A percentile compares a stretch with the other conserved stretches of the same genome.
Conservation (phyloP, 2,888 invertebrate species). For the Venustoraphidia nigricollis region DNA sequence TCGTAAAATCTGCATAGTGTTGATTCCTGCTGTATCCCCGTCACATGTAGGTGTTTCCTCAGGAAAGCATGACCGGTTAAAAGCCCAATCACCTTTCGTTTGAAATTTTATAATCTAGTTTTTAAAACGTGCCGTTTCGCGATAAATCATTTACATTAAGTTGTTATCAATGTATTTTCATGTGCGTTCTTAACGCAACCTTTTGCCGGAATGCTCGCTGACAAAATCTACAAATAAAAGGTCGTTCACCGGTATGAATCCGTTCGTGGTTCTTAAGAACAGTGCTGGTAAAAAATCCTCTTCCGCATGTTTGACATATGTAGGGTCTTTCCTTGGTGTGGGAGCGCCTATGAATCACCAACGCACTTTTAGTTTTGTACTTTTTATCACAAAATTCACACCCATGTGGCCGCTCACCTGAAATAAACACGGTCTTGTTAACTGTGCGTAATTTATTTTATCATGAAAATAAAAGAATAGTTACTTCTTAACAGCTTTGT, state of each 20-base stretch:
- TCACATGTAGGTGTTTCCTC: too few species aligned
- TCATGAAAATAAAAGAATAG: too few species aligned
- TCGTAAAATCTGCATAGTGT: too few species aligned
- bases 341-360: neutral
- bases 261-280: neutral
- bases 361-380: neutral
- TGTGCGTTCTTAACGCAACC: neutral
- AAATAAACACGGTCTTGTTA: too few species aligned
- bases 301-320: neutral
- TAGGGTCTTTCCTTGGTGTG: neutral
- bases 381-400: neutral
- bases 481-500: too few species aligned
- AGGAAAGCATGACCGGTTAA: too few species aligned
- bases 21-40: too few species aligned
- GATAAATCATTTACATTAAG: too few species aligned
- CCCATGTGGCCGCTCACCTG: neutral
- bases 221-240: neutral
- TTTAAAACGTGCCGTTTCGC: too few species aligned
- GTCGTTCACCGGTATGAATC: neutral
- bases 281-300: neutral
- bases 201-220: neutral
- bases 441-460: too few species aligned
- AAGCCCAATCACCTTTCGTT: too few species aligned
- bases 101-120: too few species aligned
- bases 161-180: neutral